Percentiles rank a stretch among this genome's conserved stretches.
phyloP scores from a whole-genome alignment of 2,888 invertebrate species.

The Eupithecia insigniata region DNA sequence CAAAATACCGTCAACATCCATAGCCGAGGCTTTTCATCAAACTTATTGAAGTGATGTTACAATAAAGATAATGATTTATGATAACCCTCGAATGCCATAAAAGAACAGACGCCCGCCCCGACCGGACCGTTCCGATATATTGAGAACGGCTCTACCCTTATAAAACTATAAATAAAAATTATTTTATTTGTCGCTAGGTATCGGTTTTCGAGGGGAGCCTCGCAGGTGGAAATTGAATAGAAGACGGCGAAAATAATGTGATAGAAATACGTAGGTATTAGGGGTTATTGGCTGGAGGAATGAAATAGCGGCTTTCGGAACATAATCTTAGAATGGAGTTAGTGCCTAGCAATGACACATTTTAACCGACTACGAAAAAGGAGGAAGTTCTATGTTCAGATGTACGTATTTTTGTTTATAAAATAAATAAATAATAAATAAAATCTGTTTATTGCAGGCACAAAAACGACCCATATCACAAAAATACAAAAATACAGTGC shows the following conservation, averaged over 20 bases:
- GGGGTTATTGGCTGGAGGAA: conserved; percentile 1
- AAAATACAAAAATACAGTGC: too few species aligned
- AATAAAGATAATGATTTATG: conserved; percentile 59
- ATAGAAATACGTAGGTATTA: conserved; percentile 17
- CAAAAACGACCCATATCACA: too few species aligned
- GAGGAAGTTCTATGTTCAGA: too few species aligned
- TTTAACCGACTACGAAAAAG: too few species aligned
- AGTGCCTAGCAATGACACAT: neutral
- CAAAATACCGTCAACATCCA: conserved; percentile 31
- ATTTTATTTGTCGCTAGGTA: conserved; percentile 35
- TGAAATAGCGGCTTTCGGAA: neutral
- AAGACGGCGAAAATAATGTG: conserved; percentile 9
- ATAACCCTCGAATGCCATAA: conserved; percentile 53
- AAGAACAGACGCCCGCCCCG: conserved; percentile 43
- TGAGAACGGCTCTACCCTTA: conserved; percentile 42
- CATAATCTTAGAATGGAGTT: neutral
- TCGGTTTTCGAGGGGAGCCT: conserved; percentile 16
- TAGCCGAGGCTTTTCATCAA: conserved; percentile 37
- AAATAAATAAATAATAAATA: too few species aligned
- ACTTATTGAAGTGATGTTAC: conserved; percentile 42
- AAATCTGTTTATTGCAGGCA: too few species aligned
- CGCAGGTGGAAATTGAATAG: conserved; percentile 26
- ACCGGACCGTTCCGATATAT: conserved; percentile 40
- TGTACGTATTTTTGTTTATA: too few species aligned
- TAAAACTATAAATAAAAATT: conserved; percentile 43